Percentiles rank a stretch among this genome's conserved stretches.
phyloP scores from a whole-genome alignment of 2,113 vertebrate genomes.

The Oncorhynchus mykiss region DNA sequence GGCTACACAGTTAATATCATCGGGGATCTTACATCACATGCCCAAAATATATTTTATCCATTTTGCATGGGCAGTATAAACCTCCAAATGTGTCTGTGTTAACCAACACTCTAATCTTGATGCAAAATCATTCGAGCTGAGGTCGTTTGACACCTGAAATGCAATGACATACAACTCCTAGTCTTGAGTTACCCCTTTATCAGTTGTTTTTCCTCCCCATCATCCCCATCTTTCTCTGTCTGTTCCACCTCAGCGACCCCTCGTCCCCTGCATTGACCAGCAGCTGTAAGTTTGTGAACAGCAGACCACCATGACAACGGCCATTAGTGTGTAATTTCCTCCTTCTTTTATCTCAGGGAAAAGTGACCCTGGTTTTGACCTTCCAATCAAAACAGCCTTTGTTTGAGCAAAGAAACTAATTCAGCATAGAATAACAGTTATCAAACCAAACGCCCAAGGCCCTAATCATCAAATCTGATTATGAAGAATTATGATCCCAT shows the following conservation, averaged over 20 bases:
- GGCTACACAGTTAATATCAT: background rate
- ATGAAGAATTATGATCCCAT: slow-evolving; percentile 74
- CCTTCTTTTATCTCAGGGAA: slow-evolving; percentile 78
- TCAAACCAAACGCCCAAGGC: slow-evolving; percentile 73
- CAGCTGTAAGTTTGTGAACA: slow-evolving; percentile 44
- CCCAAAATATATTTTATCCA: background rate
- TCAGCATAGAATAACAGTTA: slow-evolving; percentile 75
- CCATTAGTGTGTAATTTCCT: slow-evolving; percentile 85
- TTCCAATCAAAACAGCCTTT: slow-evolving; percentile 89
- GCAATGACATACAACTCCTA: background rate
- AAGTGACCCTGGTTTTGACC: slow-evolving; percentile 77
- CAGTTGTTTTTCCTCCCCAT: slow-evolving; percentile 6
- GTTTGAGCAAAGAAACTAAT: slow-evolving; percentile 80
- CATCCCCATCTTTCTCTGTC: slow-evolving; percentile 5
- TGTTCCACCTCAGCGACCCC: slow-evolving; percentile 11
- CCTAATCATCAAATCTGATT: slow-evolving; percentile 79
- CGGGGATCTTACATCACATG: background rate
- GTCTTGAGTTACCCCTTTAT: slow-evolving; percentile 1
- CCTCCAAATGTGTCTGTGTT: background rate
- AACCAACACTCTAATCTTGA: background rate
- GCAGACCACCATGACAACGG: slow-evolving; percentile 71
- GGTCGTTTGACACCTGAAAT: slow-evolving; percentile 3
- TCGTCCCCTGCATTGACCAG: slow-evolving; percentile 21
- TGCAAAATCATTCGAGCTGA: background rate
- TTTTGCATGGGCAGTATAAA: background rate